phyloP scores from a whole-genome alignment of 1,140 invertebrate genomes.

The Drosophila lacteicornis region DNA sequence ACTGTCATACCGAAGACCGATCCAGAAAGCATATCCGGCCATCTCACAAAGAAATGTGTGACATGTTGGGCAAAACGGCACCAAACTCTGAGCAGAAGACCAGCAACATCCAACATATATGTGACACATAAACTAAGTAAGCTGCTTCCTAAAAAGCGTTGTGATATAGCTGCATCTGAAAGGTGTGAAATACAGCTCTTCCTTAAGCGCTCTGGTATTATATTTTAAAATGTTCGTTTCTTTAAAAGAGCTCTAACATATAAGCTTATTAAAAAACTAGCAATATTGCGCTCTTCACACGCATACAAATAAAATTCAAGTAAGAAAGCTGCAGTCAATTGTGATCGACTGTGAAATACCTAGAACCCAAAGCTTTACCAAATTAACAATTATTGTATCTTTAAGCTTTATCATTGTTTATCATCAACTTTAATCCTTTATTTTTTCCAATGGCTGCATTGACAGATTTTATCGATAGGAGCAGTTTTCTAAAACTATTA shows the following conservation, averaged over 20 bases:
- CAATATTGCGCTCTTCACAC: background rate
- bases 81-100: slow-evolving; percentile 25
- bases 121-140: slow-evolving; percentile 24
- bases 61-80: slow-evolving; percentile 54
- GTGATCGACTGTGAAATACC: too few relatives aligned
- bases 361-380: too few relatives aligned
- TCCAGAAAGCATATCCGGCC: slow-evolving; percentile 36
- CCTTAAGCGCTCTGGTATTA: background rate
- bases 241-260: background rate
- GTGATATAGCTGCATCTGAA: background rate
- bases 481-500: too few relatives aligned
- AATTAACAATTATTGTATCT: too few relatives aligned
- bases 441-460: too few relatives aligned
- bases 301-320: background rate
- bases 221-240: too few relatives aligned
- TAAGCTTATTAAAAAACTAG: background rate
- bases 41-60: slow-evolving; percentile 70
- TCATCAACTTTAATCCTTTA: too few relatives aligned
- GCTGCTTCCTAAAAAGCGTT: background rate
- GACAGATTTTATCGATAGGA: too few relatives aligned
- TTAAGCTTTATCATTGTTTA: too few relatives aligned
- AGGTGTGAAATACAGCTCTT: background rate
- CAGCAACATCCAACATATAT: background rate
- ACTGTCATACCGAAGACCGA: slow-evolving; percentile 4
- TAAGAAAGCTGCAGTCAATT: background rate